A percentile compares a stretch with the other conserved stretches of the same genome.
These are phyloP conservation scores for Belgica antarctica DNA, from an alignment of 2,888 invertebrate genomes.

Conservation along the genomic window DNA sequence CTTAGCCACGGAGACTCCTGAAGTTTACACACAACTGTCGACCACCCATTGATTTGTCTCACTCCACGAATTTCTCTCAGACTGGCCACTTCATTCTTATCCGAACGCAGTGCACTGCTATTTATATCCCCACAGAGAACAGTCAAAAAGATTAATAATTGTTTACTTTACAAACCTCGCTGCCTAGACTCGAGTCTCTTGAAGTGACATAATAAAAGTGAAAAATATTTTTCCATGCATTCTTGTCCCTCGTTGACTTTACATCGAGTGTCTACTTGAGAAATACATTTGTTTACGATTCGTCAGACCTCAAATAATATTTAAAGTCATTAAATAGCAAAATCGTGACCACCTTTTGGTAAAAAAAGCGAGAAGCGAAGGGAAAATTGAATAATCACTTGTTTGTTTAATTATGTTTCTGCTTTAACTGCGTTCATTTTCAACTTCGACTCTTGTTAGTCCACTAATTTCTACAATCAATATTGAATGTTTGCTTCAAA, in stretches of 20 bases:
- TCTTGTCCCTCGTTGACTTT: not conserved
- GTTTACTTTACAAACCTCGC: slow-evolving; percentile 15
- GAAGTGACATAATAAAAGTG: slow-evolving; percentile 30
- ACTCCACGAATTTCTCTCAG: slow-evolving; percentile 17
- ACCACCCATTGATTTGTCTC: slow-evolving; percentile 22
- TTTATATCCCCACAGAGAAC: not conserved
- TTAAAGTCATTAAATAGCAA: slow-evolving; percentile 24
- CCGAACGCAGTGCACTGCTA: slow-evolving; percentile 8
- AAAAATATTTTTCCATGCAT: slow-evolving; percentile 5
- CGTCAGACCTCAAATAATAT: slow-evolving; percentile 21
- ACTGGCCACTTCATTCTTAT: too few relatives aligned
- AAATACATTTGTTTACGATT: slow-evolving; percentile 26
- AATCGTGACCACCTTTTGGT: slow-evolving; percentile 25
- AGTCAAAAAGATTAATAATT: slow-evolving; percentile 34
- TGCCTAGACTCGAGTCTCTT: not conserved
- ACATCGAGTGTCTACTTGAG: slow-evolving; percentile 16
- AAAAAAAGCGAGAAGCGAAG: not conserved
- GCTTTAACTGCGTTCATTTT: not conserved
- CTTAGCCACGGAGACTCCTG: not conserved
- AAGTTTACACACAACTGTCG: not conserved
- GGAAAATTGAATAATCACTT: slow-evolving; percentile 35
- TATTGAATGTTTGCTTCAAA: slow-evolving; percentile 23
- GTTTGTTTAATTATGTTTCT: slow-evolving; percentile 32
- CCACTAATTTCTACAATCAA: slow-evolving; percentile 34
- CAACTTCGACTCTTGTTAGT: too few relatives aligned